Base-by-base conservation (phyloP, 2,113 vertebrate genomes). In the Salvator merianae region DNA sequence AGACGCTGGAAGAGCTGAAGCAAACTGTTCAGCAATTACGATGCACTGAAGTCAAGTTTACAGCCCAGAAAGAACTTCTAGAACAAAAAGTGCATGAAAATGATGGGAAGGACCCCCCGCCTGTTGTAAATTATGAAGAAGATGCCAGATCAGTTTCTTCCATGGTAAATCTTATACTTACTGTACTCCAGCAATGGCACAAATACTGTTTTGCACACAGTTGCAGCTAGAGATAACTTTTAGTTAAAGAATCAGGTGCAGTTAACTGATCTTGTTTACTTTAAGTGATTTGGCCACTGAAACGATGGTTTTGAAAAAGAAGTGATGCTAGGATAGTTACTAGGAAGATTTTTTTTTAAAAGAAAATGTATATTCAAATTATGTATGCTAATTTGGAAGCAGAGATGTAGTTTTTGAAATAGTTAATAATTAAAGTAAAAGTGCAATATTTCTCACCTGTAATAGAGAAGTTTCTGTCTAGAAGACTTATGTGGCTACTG, bases 121-220 rank as follows among this genome's bases (percentile, higher is more conserved):
- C 97, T 3, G 97, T 98, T 4, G 94, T 98, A 77, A 98, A 97
- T 66, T 99, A 99, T 7, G 98, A 99, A 93, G 98, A 99, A 66
- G 98, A 99, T 88, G 96, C 97, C 2, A 97, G 98, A 91, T 99
- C 98, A 1, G 96, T 99, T 6, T 97, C 98, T 82, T 99, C 98
- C 59, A 97, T 98, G 84, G 98, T 99, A 95, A 93, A 93, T 83
- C 84, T 65, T 69, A 16, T 3, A 14, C 32, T n/a, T 71, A 13
- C 86, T 90, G 47, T 69, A 65, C 2, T 79, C 16, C 50, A 30
- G 7, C 32, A 81, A 5, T 59, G 34, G 5, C 0, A 24, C 53
- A 4, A 71, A 72, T 55, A 74, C 55, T 79, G 1, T 36, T 62
- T 63, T 38, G 5, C 36, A 0, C 69, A 75, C 20, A 78, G 16